These are phyloP conservation scores for Macrophya alboannulata DNA, from an alignment of 2,888 invertebrate species.

Conservation along the genomic window DNA sequence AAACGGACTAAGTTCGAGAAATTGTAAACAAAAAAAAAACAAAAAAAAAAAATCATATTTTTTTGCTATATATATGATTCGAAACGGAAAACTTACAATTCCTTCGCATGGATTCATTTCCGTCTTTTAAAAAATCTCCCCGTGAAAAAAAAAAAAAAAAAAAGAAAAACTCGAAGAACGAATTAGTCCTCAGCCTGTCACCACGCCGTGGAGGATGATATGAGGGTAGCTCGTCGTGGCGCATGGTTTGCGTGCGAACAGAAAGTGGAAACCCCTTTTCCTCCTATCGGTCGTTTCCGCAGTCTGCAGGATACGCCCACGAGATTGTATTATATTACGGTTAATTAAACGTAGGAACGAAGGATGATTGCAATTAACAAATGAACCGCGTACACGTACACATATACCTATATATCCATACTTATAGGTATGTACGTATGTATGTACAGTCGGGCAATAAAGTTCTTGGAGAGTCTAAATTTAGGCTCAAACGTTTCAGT, in stretches of 20 bases:
- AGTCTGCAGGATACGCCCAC: conserved; percentile 20
- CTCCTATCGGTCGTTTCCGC: neutral
- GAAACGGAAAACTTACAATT: too few species aligned
- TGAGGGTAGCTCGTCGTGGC: neutral
- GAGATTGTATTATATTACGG: neutral
- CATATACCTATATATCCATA: too few species aligned
- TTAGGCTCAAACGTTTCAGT: too few species aligned
- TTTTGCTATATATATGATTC: too few species aligned
- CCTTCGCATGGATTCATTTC: too few species aligned
- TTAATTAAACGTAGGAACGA: conserved; percentile 31
- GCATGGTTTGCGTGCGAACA: neutral
- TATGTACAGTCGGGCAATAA: too few species aligned
- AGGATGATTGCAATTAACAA: conserved; percentile 29
- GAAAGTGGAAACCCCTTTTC: conserved; percentile 18
- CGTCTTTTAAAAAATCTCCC: too few species aligned
- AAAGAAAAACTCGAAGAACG: neutral
- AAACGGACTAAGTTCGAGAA: neutral
- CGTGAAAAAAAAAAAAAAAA: neutral
- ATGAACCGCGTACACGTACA: neutral
- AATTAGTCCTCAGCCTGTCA: neutral
- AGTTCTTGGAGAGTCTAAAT: too few species aligned
- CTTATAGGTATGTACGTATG: too few species aligned
- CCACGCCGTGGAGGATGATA: neutral
- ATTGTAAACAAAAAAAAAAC: neutral
- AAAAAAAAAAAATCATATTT: neutral